Conservation (phyloP, 1,140 invertebrate genomes). For the Gonatopus flavifemur region DNA sequence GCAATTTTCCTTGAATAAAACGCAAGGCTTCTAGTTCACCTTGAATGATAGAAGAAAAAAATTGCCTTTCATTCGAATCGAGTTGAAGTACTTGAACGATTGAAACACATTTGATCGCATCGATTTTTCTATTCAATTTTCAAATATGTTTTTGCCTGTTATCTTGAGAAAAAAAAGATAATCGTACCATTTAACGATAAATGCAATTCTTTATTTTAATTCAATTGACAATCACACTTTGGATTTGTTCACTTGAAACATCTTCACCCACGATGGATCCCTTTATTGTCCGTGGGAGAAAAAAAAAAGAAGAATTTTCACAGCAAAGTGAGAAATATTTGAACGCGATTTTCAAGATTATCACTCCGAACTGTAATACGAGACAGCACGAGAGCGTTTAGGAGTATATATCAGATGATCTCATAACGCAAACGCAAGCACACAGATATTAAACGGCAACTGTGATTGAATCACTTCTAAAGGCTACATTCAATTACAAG, state of each 20-base stretch:
- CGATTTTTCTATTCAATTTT: too few relatives aligned
- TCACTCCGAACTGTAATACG: not conserved
- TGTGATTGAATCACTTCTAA: constrained; percentile 22
- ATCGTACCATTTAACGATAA: too few relatives aligned
- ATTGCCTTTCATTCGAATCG: constrained; percentile 13
- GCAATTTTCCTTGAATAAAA: constrained; percentile 20
- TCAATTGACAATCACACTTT: too few relatives aligned
- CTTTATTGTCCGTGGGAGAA: not conserved
- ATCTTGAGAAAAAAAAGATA: too few relatives aligned
- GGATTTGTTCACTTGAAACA: too few relatives aligned
- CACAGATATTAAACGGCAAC: constrained; percentile 24
- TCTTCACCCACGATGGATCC: too few relatives aligned
- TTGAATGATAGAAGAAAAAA: constrained; percentile 23
- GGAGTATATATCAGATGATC: constrained; percentile 25
- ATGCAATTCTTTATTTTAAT: too few relatives aligned
- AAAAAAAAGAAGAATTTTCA: not conserved
- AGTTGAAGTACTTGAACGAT: too few relatives aligned
- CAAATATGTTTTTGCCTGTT: too few relatives aligned
- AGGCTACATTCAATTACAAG: constrained; percentile 12
- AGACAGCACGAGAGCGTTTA: not conserved
- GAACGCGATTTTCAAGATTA: too few relatives aligned
- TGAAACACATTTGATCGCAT: too few relatives aligned
- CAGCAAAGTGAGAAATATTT: not conserved
- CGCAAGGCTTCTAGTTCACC: constrained; percentile 26
- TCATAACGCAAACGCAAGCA: constrained; percentile 31